These are phyloP conservation scores for Lophura nycthemera DNA, from an alignment of 2,113 vertebrate genomes.

Conservation along the genomic window DNA sequence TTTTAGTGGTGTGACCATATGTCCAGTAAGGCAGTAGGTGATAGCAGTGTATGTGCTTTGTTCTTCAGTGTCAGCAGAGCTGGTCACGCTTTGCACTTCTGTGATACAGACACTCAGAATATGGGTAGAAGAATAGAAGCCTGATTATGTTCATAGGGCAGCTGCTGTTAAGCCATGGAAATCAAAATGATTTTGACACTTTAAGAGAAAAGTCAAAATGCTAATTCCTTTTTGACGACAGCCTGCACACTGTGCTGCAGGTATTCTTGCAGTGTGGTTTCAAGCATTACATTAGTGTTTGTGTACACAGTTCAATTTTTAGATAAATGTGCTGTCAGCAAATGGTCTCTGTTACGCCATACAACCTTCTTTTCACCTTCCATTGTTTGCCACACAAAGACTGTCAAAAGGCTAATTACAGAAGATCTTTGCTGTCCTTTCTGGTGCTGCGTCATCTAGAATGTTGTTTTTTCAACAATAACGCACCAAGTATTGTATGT, in stretches of 20 bases:
- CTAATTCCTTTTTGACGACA: neutral
- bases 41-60: neutral
- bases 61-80: neutral
- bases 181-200: neutral
- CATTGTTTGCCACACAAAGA: neutral
- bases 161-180: neutral
- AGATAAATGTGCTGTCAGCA: rapidly evolving
- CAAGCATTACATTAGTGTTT: neutral
- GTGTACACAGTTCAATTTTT: neutral
- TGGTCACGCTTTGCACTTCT: neutral
- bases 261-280: neutral
- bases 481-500: neutral
- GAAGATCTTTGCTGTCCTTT: neutral
- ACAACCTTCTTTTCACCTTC: neutral
- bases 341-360: neutral
- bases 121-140: neutral
- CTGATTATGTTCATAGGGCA: neutral
- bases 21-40: neutral
- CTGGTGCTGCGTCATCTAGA: neutral
- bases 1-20: neutral
- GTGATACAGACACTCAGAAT: neutral
- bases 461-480: neutral
- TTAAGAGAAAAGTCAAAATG: neutral
- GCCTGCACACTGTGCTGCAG: neutral
- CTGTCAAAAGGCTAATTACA: neutral